phyloP scores from a whole-genome alignment of 2,888 invertebrate species.

The Drosophila mimetica region DNA sequence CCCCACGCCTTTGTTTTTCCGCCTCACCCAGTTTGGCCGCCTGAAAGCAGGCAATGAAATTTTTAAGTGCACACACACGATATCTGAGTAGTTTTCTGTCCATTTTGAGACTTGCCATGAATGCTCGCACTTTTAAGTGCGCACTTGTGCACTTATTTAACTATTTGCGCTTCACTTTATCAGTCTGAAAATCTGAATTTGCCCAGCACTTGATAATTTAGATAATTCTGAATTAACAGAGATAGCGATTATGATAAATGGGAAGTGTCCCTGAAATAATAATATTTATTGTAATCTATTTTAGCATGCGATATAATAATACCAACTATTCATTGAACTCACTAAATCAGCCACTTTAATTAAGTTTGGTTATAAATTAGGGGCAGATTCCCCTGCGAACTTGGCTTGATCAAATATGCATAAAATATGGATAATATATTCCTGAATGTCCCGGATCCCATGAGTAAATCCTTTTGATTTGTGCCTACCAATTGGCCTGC shows the following conservation, averaged over 20 bases:
- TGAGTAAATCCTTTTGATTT: constrained; percentile 36
- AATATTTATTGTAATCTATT: too few relatives aligned
- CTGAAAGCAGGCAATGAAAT: constrained; percentile 42
- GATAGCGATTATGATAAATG: neutral
- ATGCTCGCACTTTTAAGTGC: constrained; percentile 24
- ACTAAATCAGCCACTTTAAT: neutral
- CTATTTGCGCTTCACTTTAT: constrained; percentile 26
- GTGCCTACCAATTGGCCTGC: constrained; percentile 46
- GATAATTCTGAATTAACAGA: neutral
- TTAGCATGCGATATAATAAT: too few relatives aligned
- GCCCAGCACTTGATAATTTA: constrained; percentile 9
- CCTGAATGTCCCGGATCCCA: constrained; percentile 9
- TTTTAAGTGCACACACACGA: constrained; percentile 60
- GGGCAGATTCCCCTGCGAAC: neutral
- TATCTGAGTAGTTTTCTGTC: constrained; percentile 15
- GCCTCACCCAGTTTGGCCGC: constrained; percentile 23
- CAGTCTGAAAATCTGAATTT: neutral
- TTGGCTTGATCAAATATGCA: constrained; percentile 7
- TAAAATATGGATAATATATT: constrained; percentile 26
- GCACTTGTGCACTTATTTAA: constrained; percentile 27
- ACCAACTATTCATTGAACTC: neutral
- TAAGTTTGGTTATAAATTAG: constrained; percentile 1
- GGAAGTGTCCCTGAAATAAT: too few relatives aligned
- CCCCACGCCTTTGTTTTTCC: constrained; percentile 29
- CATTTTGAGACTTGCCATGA: constrained; percentile 8